A percentile compares a stretch with the other conserved stretches of the same genome.
These are phyloP conservation scores for Pollenia angustigena DNA, from an alignment of 2,888 invertebrate species.

Conservation along the genomic window DNA sequence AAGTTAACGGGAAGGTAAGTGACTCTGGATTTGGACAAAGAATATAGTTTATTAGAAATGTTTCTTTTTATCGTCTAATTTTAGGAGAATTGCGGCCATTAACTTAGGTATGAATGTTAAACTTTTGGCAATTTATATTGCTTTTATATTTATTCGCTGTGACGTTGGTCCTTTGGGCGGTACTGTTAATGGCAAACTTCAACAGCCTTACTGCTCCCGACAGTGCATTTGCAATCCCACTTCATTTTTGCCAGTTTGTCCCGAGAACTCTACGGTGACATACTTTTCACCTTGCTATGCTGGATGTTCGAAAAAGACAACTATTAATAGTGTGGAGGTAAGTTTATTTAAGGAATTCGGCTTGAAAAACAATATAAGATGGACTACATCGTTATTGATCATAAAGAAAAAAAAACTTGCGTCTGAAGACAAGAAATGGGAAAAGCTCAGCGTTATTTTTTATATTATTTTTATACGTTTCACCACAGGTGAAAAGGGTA, in stretches of 20 bases:
- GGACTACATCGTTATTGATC: no score
- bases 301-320: slow-evolving; percentile 86
- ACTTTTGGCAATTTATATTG: slow-evolving; percentile 84
- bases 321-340: slow-evolving; percentile 84
- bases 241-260: slow-evolving; percentile 88
- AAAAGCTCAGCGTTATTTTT: no score
- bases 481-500: no score
- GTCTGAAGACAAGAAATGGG: no score
- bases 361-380: no score
- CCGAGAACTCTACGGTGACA: slow-evolving; percentile 85
- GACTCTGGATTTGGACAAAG: neutral
- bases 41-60: neutral
- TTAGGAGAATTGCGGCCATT: slow-evolving; percentile 84
- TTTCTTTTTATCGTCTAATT: slow-evolving; percentile 15
- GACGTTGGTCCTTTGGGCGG: slow-evolving; percentile 85
- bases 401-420: no score
- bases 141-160: slow-evolving; percentile 84
- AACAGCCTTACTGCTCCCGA: slow-evolving; percentile 85
- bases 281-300: slow-evolving; percentile 91
- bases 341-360: slow-evolving; percentile 39
- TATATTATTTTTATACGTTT: no score
- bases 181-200: slow-evolving; percentile 83
- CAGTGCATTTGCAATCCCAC: slow-evolving; percentile 85
- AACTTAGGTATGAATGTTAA: slow-evolving; percentile 84
- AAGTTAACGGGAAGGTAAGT: slow-evolving; percentile 84